A percentile compares a stretch with the other conserved stretches of the same genome.
phyloP scores from a whole-genome alignment of 2,888 invertebrate species.

The Drosophila meridiana region DNA sequence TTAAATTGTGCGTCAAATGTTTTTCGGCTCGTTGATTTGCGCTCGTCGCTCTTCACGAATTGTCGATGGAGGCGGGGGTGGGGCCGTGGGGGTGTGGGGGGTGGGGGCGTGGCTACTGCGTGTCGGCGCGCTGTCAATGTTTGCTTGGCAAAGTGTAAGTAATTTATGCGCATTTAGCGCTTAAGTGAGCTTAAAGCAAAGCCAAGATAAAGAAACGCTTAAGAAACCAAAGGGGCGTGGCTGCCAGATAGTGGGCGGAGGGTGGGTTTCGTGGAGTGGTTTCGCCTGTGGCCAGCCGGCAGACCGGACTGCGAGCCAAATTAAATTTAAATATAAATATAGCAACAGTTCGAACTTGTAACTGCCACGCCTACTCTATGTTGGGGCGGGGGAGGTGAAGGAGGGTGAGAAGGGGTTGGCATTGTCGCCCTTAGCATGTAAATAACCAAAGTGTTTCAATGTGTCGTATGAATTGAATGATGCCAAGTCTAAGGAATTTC shows the following conservation, averaged over 20 bases:
- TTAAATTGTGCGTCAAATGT: slow-evolving; percentile 79
- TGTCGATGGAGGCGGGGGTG: background rate
- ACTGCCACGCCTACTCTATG: background rate
- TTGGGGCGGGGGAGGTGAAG: background rate
- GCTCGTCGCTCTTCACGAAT: slow-evolving; percentile 22
- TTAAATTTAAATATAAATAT: slow-evolving; percentile 26
- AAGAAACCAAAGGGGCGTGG: slow-evolving; percentile 50
- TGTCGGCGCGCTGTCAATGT: slow-evolving; percentile 70
- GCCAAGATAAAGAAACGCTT: slow-evolving; percentile 66
- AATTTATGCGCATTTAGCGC: slow-evolving; percentile 80
- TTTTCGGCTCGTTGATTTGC: slow-evolving; percentile 69
- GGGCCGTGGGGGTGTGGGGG: slow-evolving; percentile 4
- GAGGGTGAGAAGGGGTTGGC: background rate
- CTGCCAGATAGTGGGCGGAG: background rate
- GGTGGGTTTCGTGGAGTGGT: background rate
- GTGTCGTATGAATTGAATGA: background rate
- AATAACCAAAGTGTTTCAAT: background rate
- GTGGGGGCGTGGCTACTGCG: slow-evolving; percentile 44
- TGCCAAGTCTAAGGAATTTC: background rate
- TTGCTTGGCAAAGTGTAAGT: slow-evolving; percentile 78
- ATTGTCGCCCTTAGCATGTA: background rate
- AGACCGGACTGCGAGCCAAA: background rate
- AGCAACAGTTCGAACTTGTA: slow-evolving; percentile 2
- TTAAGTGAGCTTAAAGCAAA: slow-evolving; percentile 74
- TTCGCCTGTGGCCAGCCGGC: background rate